These are phyloP conservation scores for Pseudachorutes palmiensis DNA, from an alignment of 1,140 invertebrate genomes.

Conservation along the genomic window DNA sequence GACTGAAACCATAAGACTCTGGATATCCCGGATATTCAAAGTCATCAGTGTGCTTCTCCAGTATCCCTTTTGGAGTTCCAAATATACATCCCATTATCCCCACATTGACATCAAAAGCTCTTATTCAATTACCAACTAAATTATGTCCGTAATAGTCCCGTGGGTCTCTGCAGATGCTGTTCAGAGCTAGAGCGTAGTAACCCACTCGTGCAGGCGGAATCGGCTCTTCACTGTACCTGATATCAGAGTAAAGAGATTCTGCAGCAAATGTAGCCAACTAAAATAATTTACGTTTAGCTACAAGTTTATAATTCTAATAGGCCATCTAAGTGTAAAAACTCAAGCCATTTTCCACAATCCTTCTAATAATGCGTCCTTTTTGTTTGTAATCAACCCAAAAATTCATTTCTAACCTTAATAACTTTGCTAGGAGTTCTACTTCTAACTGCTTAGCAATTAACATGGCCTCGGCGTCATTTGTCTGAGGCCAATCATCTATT, in stretches of 20 bases:
- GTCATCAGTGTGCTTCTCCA: conserved; percentile 57
- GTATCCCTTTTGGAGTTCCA: conserved; percentile 41
- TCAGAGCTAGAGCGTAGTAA: conserved; percentile 63
- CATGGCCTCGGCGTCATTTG: conserved; percentile 34
- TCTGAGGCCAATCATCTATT: conserved; percentile 31
- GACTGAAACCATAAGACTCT: conserved; percentile 53
- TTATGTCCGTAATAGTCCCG: conserved; percentile 73
- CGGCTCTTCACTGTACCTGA: conserved; percentile 44
- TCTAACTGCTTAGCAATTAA: conserved; percentile 37
- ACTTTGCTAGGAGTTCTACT: conserved; percentile 37
- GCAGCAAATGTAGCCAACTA: too few species aligned
- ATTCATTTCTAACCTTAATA: conserved; percentile 37
- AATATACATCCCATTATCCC: neutral
- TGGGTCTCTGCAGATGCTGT: conserved; percentile 68
- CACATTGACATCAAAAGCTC: neutral
- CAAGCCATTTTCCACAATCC: too few species aligned
- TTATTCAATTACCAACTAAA: conserved; percentile 52
- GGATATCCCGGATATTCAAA: conserved; percentile 44
- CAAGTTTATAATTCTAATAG: too few species aligned
- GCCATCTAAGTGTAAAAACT: too few species aligned
- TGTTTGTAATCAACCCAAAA: too few species aligned
- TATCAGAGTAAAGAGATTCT: neutral
- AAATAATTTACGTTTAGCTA: too few species aligned
- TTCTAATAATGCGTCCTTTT: too few species aligned
- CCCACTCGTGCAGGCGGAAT: conserved; percentile 64